Evolutionary conservation across 1,140 invertebrate genomes (phyloP).

Genomic region (Drosophila elegans): DNA sequence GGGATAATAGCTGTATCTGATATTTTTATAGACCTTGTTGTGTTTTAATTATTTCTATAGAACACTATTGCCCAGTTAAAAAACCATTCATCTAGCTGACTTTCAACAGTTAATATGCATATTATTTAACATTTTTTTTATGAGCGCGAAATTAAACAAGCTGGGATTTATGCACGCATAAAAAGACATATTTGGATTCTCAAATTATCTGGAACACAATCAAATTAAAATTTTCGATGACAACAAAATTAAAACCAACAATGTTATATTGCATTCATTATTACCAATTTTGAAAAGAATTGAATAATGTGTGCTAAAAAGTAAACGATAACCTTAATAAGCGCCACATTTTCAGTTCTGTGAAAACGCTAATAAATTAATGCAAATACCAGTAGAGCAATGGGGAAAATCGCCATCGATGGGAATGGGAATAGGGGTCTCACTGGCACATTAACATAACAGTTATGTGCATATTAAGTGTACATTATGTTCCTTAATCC

Average conservation of each 20-base stretch:
- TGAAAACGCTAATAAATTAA: slow-evolving; percentile 70
- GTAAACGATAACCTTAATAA: slow-evolving; percentile 27
- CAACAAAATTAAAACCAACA: slow-evolving; percentile 34
- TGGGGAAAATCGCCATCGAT: slow-evolving; percentile 31
- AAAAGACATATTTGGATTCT: slow-evolving; percentile 57
- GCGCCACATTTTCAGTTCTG: slow-evolving; percentile 35
- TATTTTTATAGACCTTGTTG: no score
- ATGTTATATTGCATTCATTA: slow-evolving; percentile 48
- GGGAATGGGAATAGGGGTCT: background rate
- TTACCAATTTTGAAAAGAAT: slow-evolving; percentile 28
- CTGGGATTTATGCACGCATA: slow-evolving; percentile 61
- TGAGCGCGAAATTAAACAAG: slow-evolving; percentile 30
- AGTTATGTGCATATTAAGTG: slow-evolving; percentile 62
- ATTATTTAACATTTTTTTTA: slow-evolving; percentile 1
- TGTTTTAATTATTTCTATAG: no score
- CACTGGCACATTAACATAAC: slow-evolving; percentile 48
- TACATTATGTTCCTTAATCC: slow-evolving; percentile 71
- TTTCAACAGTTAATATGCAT: background rate
- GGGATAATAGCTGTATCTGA: no score
- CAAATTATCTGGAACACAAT: slow-evolving; percentile 56
- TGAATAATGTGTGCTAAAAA: background rate
- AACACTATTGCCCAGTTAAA: background rate
- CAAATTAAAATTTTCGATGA: slow-evolving; percentile 50
- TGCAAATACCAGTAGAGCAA: slow-evolving; percentile 35
- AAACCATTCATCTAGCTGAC: background rate